These are phyloP conservation scores for Calyptommatus sinebrachiatus DNA, from an alignment of 2,113 vertebrate species.

Conservation along the genomic window DNA sequence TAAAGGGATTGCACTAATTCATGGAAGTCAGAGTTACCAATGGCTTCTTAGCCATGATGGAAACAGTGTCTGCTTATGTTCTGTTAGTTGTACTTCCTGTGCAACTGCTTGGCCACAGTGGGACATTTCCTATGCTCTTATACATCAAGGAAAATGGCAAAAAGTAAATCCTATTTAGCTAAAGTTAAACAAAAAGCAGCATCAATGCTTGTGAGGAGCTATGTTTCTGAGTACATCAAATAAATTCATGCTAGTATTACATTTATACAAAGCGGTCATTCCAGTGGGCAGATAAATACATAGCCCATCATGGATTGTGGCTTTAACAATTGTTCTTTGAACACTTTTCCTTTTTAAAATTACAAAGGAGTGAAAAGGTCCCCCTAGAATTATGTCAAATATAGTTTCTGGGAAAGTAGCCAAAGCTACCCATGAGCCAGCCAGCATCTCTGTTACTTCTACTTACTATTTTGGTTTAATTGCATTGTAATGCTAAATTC, in stretches of 20 bases:
- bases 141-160: no score
- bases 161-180: background rate
- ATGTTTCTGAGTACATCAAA: background rate
- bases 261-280: background rate
- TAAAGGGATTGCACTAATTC: no score
- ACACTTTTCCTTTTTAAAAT: background rate
- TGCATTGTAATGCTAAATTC: slow-evolving; percentile 31
- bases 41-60: no score
- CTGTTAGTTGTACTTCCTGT: no score
- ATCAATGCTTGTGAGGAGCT: background rate
- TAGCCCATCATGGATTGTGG: background rate
- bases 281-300: background rate
- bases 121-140: no score
- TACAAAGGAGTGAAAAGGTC: slow-evolving; percentile 1
- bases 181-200: background rate
- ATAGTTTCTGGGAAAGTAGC: slow-evolving; percentile 14
- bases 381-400: slow-evolving; percentile 11
- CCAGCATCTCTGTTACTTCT: background rate
- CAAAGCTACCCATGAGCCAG: slow-evolving; percentile 1
- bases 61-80: no score
- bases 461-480: slow-evolving; percentile 21
- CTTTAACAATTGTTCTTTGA: background rate
- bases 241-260: background rate
- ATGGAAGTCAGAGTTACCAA: no score
- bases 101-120: no score